Base-by-base conservation (phyloP, 1,140 invertebrate genomes). In the Meloidogyne floridensis region DNA sequence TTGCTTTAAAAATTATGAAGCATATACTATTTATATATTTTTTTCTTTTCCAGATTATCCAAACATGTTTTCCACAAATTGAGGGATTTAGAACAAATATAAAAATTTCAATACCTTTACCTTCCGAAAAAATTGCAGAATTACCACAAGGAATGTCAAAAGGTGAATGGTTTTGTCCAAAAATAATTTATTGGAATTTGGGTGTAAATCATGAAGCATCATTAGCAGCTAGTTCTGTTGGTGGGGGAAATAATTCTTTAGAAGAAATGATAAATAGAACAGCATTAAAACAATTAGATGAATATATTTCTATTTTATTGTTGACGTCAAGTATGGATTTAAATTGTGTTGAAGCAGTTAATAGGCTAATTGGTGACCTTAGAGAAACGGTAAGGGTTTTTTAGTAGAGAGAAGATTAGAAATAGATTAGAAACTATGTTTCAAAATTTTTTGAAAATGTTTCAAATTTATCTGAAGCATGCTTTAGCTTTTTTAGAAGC, bases 151-250 rank as follows among this genome's bases (percentile, higher is more conserved):
- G 47, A 47, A 32, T 81, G 20, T 75, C 74, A n/a, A 77, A 78
- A 11, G 82, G 84, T n/a, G 80, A 85, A 72, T 74, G 74, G 70
- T 89, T 88, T 75, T 73, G 75, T 42, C 83, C 88, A 10, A 54
- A 47, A 51, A 88, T 85, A 13, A 56, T 81, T 13, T 88, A 80
- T 72, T 87, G 86, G 84, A 88, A 87, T 78, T 18, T 87, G n/a
- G 87, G 86, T 9, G 77, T 89, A 11, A 87, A 89, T 72, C 86
- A 87, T 72, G 87, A 87, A 79, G 77, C 77, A 20, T 79, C 86
- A 8, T 65, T 88, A 51, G 84, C 86, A 8, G 83, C 87, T 11
- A 20, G 43, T 47, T 81, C 85, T 20, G 53, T 87, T 56, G 86
- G 87, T 20, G 53, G 88, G 43, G 86, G 87, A 20, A 82, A 87